These are phyloP conservation scores for Paracentrotus lividus DNA, from an alignment of 53 echinoderm and acorn worm species.

Conservation along the genomic window DNA sequence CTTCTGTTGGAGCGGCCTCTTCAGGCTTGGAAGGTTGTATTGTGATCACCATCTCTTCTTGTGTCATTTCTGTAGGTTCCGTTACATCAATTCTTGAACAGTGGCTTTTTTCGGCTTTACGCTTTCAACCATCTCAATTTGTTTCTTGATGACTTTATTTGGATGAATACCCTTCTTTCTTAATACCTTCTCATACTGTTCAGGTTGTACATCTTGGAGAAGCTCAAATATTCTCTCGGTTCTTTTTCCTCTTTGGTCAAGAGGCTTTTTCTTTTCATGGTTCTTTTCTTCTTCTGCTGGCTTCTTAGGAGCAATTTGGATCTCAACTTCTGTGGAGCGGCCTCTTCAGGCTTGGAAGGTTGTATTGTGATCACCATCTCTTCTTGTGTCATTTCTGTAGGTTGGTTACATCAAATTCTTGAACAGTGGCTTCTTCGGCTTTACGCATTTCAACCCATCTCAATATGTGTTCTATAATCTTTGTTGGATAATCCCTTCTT, in stretches of 20 bases:
- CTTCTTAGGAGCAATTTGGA: neutral
- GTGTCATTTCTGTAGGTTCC: neutral
- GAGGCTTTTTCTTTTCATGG: neutral
- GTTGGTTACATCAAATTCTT: too few species aligned
- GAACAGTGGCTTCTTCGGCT: slow-evolving; percentile 67
- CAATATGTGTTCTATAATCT: slow-evolving; percentile 74
- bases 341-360: neutral
- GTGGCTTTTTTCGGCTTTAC: slow-evolving; percentile 69
- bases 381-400: too few species aligned
- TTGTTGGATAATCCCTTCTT: slow-evolving; percentile 74
- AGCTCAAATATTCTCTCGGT: slow-evolving; percentile 78
- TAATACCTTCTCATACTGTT: slow-evolving; percentile 76
- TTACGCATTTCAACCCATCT: slow-evolving; percentile 71
- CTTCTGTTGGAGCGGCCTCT: neutral
- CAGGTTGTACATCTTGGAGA: slow-evolving; percentile 77
- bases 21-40: neutral
- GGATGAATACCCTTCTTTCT: slow-evolving; percentile 72
- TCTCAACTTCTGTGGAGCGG: neutral
- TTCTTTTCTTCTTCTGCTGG: neutral
- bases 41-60: neutral
- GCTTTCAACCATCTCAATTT: slow-evolving; percentile 74
- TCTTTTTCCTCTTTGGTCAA: neutral
- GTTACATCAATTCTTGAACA: neutral
- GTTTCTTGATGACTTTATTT: slow-evolving; percentile 72
- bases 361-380: too few species aligned